These are phyloP conservation scores for Scytalopus superciliaris DNA, from an alignment of 2,113 vertebrate genomes.

Conservation along the genomic window DNA sequence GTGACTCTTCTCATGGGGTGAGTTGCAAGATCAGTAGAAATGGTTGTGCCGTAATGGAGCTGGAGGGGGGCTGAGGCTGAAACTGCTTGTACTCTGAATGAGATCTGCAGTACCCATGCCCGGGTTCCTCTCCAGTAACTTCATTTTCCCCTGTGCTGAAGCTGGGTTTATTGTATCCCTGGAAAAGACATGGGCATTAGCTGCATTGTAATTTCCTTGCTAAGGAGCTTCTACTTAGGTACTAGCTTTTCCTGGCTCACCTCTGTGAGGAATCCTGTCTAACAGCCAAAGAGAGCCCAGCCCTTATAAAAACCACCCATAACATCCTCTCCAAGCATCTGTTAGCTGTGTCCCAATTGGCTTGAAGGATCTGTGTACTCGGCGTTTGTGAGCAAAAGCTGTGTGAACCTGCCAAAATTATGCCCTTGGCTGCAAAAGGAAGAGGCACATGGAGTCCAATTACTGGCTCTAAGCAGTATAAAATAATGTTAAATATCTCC, in stretches of 20 bases:
- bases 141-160: not conserved
- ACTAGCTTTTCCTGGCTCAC: constrained; percentile 34
- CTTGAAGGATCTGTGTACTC: not conserved
- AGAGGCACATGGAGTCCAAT: constrained; percentile 34
- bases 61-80: not conserved
- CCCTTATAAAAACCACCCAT: not conserved
- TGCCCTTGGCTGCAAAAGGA: constrained; percentile 13
- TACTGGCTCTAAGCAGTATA: constrained; percentile 22
- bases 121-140: not conserved
- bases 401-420: constrained; percentile 37
- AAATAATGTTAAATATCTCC: constrained; percentile 54
- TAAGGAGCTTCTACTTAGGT: constrained; percentile 18
- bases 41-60: not conserved
- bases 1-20: rapidly evolving
- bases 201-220: not conserved
- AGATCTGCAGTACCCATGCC: not conserved
- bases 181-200: not conserved
- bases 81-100: not conserved
- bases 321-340: not conserved
- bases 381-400: not conserved
- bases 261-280: constrained; percentile 19
- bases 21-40: not conserved
- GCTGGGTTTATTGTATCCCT: not conserved
- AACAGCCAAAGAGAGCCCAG: constrained; percentile 4
- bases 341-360: constrained; percentile 20